Conservation (phyloP, 1,140 invertebrate species). For the Antheraea mylitta region DNA sequence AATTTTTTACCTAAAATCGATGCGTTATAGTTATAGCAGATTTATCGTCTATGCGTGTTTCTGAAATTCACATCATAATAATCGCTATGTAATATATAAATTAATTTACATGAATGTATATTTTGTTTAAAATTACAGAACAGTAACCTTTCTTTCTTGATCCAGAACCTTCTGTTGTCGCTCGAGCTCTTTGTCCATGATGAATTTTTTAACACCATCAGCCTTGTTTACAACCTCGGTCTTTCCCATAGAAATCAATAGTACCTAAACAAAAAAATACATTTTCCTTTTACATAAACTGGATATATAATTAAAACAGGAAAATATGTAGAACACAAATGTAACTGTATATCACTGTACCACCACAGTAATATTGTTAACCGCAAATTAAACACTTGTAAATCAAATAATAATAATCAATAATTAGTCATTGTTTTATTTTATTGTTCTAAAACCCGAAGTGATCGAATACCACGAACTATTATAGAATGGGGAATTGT, state of each 20-base stretch:
- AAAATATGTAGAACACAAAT: neutral
- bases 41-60: no score
- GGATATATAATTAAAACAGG: neutral
- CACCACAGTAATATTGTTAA: no score
- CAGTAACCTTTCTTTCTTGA: slow-evolving; percentile 50
- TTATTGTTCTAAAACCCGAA: no score
- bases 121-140: neutral
- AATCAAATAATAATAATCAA: no score
- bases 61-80: no score
- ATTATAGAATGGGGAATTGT: no score
- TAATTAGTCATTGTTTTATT: no score
- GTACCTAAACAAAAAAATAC: slow-evolving; percentile 34
- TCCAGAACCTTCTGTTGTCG: slow-evolving; percentile 44
- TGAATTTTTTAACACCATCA: slow-evolving; percentile 57
- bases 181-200: slow-evolving; percentile 56
- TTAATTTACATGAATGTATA: neutral
- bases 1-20: no score
- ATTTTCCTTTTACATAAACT: neutral
- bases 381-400: no score
- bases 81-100: no score
- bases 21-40: no score
- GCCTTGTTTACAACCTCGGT: slow-evolving; percentile 37
- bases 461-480: no score
- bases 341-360: neutral
- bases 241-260: slow-evolving; percentile 57